These are phyloP conservation scores for Aphelenchoides fujianensis DNA, from an alignment of 1,140 invertebrate species.

Conservation along the genomic window DNA sequence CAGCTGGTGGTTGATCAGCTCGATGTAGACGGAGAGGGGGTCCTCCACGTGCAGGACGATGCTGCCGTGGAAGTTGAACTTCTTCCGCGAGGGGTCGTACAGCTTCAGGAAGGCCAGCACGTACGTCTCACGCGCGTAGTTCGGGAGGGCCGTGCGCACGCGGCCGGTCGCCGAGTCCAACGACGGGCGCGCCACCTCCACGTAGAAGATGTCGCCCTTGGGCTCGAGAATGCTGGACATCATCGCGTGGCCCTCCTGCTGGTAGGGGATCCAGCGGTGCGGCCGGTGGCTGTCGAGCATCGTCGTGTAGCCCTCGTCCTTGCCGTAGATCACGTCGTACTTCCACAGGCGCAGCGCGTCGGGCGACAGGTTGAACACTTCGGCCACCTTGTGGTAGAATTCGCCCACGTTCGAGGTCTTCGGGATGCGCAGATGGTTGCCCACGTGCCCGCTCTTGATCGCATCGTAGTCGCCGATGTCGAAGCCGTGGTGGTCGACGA, in stretches of 20 bases:
- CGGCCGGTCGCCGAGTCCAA: background rate
- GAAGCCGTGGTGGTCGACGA: conserved; percentile 17
- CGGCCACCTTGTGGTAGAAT: conserved; percentile 16
- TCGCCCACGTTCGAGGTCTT: conserved; percentile 19
- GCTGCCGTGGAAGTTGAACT: conserved; percentile 37
- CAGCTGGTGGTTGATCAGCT: conserved; percentile 29
- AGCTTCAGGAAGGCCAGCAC: conserved; percentile 45
- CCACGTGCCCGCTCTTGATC: conserved; percentile 12
- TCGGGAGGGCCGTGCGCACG: background rate
- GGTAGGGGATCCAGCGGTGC: background rate
- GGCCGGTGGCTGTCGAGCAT: conserved; percentile 8
- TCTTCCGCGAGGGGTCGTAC: conserved; percentile 36
- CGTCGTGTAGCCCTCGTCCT: conserved; percentile 10
- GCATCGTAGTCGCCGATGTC: conserved; percentile 22
- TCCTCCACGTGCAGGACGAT: conserved; percentile 31
- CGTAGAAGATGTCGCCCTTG: conserved; percentile 36
- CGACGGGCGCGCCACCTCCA: conserved; percentile 27
- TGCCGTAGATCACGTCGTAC: conserved; percentile 20
- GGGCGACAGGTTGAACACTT: conserved; percentile 3
- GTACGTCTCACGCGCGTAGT: conserved; percentile 33
- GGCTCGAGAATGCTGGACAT: conserved; percentile 4
- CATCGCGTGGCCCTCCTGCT: background rate
- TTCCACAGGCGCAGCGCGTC: conserved; percentile 17
- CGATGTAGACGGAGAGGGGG: conserved; percentile 18
- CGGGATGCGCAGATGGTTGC: background rate